Conservation (phyloP, 2,113 vertebrate genomes). For the Larimichthys polyactis region DNA sequence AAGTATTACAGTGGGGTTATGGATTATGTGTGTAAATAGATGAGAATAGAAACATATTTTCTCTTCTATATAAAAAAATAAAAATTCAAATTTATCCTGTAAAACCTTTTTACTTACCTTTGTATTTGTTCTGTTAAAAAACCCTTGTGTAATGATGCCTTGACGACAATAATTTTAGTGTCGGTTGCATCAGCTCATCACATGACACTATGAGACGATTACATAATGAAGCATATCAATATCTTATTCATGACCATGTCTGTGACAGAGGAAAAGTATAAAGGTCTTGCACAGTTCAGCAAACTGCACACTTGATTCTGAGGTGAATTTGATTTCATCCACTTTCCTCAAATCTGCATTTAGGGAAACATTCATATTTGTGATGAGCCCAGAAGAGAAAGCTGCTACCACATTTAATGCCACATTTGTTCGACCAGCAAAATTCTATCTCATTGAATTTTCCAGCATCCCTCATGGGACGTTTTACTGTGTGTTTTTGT, state of each 20-base stretch:
- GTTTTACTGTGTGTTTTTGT: conserved; percentile 72
- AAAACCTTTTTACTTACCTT: too few species aligned
- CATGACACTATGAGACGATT: background rate
- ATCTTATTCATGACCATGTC: background rate
- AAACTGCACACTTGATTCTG: background rate
- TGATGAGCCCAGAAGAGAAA: conserved; percentile 18
- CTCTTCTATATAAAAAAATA: too few species aligned
- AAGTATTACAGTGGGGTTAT: too few species aligned
- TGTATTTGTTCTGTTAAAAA: too few species aligned
- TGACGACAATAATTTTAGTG: too few species aligned
- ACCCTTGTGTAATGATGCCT: too few species aligned
- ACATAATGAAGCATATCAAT: background rate
- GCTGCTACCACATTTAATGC: conserved; percentile 3
- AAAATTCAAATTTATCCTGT: too few species aligned
- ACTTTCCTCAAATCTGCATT: rapidly evolving
- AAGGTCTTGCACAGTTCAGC: background rate
- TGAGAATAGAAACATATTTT: too few species aligned
- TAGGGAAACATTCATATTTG: background rate
- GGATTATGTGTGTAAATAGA: too few species aligned
- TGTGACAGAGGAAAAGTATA: background rate
- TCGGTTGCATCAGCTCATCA: too few species aligned
- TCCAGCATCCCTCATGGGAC: conserved; percentile 49
- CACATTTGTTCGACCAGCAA: conserved; percentile 52
- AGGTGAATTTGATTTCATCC: background rate
- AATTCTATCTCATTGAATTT: conserved; percentile 61